A percentile compares a stretch with the other conserved stretches of the same genome.
Evolutionary conservation across 2,113 vertebrate species (phyloP).

Genomic region (Macaca nemestrina): DNA sequence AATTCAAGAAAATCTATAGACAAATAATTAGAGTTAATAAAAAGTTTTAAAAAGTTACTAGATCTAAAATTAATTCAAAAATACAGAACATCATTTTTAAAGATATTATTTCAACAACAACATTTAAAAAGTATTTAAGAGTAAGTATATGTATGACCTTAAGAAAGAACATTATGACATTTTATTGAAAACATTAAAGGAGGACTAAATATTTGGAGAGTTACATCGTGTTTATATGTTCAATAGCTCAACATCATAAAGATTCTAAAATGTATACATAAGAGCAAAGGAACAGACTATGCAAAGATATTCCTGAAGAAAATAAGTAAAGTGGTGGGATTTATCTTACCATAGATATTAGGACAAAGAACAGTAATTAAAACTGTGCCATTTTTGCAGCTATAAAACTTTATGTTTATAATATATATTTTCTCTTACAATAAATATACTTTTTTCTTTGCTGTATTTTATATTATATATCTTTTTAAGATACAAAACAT

Average conservation of each 20-base stretch:
- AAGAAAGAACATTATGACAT: not conserved
- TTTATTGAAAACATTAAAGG: not conserved
- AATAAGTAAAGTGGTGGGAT: not conserved
- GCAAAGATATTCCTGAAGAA: not conserved
- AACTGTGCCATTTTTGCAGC: constrained; percentile 77
- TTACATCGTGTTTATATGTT: not conserved
- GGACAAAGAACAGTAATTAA: not conserved
- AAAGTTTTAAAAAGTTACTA: not conserved
- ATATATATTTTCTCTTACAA: constrained; percentile 83
- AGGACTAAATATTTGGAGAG: not conserved
- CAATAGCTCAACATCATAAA: not conserved
- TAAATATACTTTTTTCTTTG: constrained; percentile 83
- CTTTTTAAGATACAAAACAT: constrained; percentile 76
- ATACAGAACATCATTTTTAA: not conserved
- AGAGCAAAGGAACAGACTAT: not conserved
- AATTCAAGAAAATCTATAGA: not conserved
- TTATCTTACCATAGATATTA: not conserved
- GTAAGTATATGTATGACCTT: not conserved
- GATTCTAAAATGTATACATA: not conserved
- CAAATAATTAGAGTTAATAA: not conserved
- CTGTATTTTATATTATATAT: constrained; percentile 81
- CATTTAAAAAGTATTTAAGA: not conserved
- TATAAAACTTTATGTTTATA: constrained; percentile 78
- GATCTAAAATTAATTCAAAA: not conserved
- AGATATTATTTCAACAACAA: not conserved